phyloP scores from a whole-genome alignment of 2,888 invertebrate species.

The Calameuta filiformis region DNA sequence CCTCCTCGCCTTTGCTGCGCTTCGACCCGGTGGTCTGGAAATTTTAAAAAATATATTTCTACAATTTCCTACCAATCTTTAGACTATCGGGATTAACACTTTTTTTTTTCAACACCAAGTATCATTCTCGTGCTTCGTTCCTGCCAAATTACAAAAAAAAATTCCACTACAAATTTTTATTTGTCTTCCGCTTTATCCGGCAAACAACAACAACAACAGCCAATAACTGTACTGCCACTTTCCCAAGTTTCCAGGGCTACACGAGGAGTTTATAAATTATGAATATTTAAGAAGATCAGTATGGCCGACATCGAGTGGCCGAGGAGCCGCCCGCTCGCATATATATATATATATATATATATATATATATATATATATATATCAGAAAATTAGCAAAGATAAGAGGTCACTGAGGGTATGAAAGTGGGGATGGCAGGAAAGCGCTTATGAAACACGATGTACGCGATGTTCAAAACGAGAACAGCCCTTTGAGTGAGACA shows the following conservation, averaged over 20 bases:
- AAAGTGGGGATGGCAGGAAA: constrained; percentile 41
- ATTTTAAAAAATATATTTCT: too few species aligned
- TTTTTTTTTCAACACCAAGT: too few species aligned
- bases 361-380: constrained; percentile 35
- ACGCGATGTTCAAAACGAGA: constrained; percentile 55
- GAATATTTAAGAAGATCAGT: constrained; percentile 49
- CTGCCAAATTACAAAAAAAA: not conserved
- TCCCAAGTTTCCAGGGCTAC: constrained; percentile 12
- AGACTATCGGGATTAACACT: too few species aligned
- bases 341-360: constrained; percentile 16
- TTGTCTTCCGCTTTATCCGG: not conserved
- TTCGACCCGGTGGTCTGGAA: not conserved
- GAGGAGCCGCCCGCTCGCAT: not conserved
- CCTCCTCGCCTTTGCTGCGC: too few species aligned
- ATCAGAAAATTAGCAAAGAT: constrained; percentile 37
- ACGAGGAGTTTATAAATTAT: constrained; percentile 51
- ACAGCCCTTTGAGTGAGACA: constrained; percentile 60
- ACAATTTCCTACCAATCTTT: too few species aligned
- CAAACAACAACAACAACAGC: not conserved
- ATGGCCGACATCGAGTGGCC: not conserved
- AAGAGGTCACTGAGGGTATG: constrained; percentile 28
- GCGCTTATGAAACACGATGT: constrained; percentile 61
- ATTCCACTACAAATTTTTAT: not conserved
- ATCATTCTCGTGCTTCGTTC: not conserved
- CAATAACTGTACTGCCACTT: not conserved